Evolutionary conservation across 2,113 vertebrate species (phyloP).

Genomic region (Albula goreensis): DNA sequence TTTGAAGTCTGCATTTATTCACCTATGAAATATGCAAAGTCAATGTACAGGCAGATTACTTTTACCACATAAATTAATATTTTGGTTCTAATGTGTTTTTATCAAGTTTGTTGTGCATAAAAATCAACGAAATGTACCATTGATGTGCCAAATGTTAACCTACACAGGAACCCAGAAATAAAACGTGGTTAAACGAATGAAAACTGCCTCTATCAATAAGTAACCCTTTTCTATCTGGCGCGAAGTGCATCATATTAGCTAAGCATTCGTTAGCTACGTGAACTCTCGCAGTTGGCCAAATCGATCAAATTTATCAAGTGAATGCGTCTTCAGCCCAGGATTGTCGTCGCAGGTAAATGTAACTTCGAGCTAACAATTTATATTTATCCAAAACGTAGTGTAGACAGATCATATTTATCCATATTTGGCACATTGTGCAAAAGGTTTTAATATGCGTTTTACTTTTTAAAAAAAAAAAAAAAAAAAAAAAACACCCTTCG

Average conservation of each 20-base stretch:
- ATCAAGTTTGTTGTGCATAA: conserved; percentile 40
- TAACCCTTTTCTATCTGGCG: background rate
- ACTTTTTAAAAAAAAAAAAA: too few relatives aligned
- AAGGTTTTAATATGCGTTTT: too few relatives aligned
- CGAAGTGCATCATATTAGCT: background rate
- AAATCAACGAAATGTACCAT: conserved; percentile 19
- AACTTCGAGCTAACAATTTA: too few relatives aligned
- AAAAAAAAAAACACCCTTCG: too few relatives aligned
- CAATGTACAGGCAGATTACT: conserved; percentile 19
- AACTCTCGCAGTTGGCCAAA: background rate
- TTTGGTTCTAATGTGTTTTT: conserved; percentile 1
- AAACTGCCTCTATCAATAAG: conserved; percentile 40
- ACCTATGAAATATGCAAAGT: background rate
- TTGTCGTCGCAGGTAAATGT: too few relatives aligned
- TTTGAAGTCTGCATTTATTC: conserved; percentile 2
- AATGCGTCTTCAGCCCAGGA: too few relatives aligned
- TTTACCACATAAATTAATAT: background rate
- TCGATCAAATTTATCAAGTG: background rate
- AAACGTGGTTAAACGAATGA: conserved; percentile 47
- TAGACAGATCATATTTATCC: too few relatives aligned
- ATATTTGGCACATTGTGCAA: too few relatives aligned
- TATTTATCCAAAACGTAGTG: too few relatives aligned
- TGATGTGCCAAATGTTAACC: conserved; percentile 43
- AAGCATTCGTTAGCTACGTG: background rate
- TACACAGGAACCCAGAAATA: conserved; percentile 30